A percentile compares a stretch with the other conserved stretches of the same genome.
phyloP scores from a whole-genome alignment of 1,140 invertebrate genomes.

The Drosophila nasuta region DNA sequence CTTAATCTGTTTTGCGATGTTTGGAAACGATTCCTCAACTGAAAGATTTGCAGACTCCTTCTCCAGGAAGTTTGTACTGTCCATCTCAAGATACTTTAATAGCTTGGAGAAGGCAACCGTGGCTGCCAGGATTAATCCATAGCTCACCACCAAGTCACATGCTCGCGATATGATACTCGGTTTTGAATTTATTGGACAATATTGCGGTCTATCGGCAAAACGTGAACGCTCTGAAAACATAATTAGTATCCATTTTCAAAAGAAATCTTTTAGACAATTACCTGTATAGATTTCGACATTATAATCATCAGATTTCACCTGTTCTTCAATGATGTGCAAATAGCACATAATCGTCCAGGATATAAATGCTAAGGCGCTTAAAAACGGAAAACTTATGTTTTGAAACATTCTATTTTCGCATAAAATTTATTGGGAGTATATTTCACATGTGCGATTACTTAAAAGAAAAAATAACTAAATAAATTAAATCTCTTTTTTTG shows the following conservation, averaged over 20 bases:
- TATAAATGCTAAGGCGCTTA: conserved; percentile 53
- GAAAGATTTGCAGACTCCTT: conserved; percentile 7
- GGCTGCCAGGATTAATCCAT: conserved; percentile 38
- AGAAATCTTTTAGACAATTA: conserved; percentile 8
- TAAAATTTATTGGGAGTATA: conserved; percentile 22
- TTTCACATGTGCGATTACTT: conserved; percentile 30
- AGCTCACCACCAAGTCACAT: conserved; percentile 42
- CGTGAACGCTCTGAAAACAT: conserved; percentile 29
- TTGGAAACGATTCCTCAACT: background rate
- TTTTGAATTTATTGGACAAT: background rate
- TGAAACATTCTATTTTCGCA: conserved; percentile 57
- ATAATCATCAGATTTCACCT: conserved; percentile 24
- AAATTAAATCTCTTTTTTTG: background rate
- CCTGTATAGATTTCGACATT: conserved; percentile 59
- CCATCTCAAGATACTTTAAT: conserved; percentile 35
- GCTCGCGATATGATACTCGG: background rate
- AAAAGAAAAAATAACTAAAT: conserved; percentile 26
- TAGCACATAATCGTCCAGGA: conserved; percentile 61
- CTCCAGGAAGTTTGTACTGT: background rate
- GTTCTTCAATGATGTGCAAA: conserved; percentile 46
- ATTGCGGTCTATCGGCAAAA: conserved; percentile 9
- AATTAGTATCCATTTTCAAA: background rate
- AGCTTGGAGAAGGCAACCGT: conserved; percentile 36
- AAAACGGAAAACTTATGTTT: conserved; percentile 62
- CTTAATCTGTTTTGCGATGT: background rate